Evolutionary conservation across 1,140 invertebrate species (phyloP), one percentile per base, ranked within the genome.

Genomic region (Camponotus pennsylvanicus): DNA sequence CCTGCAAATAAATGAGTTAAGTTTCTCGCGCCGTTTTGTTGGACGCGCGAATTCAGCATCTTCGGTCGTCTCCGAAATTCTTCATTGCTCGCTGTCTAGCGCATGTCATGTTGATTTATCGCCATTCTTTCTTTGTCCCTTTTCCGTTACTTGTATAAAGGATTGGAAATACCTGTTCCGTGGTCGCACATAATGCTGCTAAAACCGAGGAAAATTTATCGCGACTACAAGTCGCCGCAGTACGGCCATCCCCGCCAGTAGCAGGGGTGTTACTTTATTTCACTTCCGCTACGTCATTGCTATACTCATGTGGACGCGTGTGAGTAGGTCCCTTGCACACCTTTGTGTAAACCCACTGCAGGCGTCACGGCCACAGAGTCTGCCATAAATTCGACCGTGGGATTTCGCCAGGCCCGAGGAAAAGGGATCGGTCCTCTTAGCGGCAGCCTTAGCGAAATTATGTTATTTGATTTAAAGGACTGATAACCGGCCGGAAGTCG

Each of bases 211-310:
- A 37, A 75, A 83, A 83, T 83, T 83, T 83, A 83, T 83, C 69
- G 79, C 55, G 13, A 45, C 55, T 83, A 83, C 69, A 83, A 73
- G 79, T 83, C 79, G 79, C 34, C 70, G 55, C 79, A 13, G 45
- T 21, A 71, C 79, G 71, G 49, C 67, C 55, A 61, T 82, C 69
- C n/a, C 42, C 70, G 69, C 69, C 79, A 49, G 69, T 63, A 57
- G 55, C 69, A 75, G 13, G 42, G 27, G 79, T 83, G 79, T 83
- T 83, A 83, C 79, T 83, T 83, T 83, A 83, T 75, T 83, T 83
- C 40, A 75, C 37, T 18, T 49, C 18, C 32, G 69, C 45, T 18
- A 71, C 27, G 45, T 52, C 69, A 55, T 73, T 73, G 32, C 49
- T 55, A 21, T 32, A 52, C 32, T 32, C 49, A 55, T 34, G 49